phyloP scores from a whole-genome alignment of 2,888 invertebrate genomes.

The Megaustenia siamemsis region DNA sequence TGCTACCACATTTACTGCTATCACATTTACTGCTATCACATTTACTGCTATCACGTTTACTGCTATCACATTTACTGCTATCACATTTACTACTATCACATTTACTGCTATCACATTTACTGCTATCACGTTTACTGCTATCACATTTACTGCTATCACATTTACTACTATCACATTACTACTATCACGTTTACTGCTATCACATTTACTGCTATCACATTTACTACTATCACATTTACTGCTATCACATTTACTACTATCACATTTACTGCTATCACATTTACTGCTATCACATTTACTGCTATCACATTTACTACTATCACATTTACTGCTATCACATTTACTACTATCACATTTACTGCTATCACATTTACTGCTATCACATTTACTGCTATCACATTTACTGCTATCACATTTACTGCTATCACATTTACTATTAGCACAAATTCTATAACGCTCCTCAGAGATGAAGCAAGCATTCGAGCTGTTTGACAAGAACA shows the following conservation, averaged over 20 bases:
- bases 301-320: neutral
- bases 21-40: neutral
- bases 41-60: neutral
- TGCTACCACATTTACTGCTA: too few species aligned
- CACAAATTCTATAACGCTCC: neutral
- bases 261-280: neutral
- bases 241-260: too few species aligned
- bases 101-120: neutral
- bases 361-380: neutral
- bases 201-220: neutral
- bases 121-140: neutral
- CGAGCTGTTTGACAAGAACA: conserved; percentile 75
- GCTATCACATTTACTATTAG: neutral
- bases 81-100: neutral
- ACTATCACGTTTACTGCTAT: neutral
- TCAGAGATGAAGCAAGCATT: conserved; percentile 75
- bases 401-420: neutral
- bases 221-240: too few species aligned
- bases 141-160: neutral
- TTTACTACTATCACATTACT: neutral
- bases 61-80: neutral
- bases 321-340: neutral
- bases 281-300: neutral
- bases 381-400: neutral
- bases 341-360: neutral